Evolutionary conservation across 2,888 invertebrate genomes (phyloP), one percentile per base, ranked within the genome.

Genomic region (Hemaris fuciformis): DNA sequence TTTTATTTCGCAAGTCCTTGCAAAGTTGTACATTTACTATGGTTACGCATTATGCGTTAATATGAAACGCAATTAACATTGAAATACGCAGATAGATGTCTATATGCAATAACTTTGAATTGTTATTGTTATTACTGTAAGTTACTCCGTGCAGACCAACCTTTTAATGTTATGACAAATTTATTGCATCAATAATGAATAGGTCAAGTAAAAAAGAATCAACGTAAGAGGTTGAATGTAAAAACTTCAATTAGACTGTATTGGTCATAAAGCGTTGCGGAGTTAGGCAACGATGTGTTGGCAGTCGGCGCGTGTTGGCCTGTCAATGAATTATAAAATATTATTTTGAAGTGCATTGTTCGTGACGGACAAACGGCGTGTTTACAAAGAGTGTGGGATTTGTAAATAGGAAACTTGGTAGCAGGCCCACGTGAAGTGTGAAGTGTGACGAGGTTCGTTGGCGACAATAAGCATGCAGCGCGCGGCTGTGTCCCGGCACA

Each of bases 401-500:
- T 38, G 61, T 62, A 60, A 67, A 68, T 66, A 68, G 64, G 62
- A 64, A 71, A 77, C 73, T 76, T 77, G 75, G 72, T 75, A 75
- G 70, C 62, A 60, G 57, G 64, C 62, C 63, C 72, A 72, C 72
- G 79, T 76, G 76, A 75, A 65, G 27, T 61, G 62, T 48, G 60
- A 59, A 65, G 27, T 61, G 62, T 53, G 60, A 60, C 46, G 62
- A 62, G 59, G 53, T 58, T 56, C 45, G 64, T 27, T 61, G 68
- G 75, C 70, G 80, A 82, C 80, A 74, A 81, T 75, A 75, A 71
- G 64, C 53, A 46, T 6, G 23, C 46, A 46, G 46, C n/a, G 18
- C 5, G 45, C 27, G 15, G 25, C 27, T 13, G 77, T 79, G 85
- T 85, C 87, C 82, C 75, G 79, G 66, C 66, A 78, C 89, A 88